A percentile compares a stretch with the other conserved stretches of the same genome.
These are phyloP conservation scores for Camelus bactrianus DNA, from an alignment of 2,113 vertebrate species.

Conservation along the genomic window DNA sequence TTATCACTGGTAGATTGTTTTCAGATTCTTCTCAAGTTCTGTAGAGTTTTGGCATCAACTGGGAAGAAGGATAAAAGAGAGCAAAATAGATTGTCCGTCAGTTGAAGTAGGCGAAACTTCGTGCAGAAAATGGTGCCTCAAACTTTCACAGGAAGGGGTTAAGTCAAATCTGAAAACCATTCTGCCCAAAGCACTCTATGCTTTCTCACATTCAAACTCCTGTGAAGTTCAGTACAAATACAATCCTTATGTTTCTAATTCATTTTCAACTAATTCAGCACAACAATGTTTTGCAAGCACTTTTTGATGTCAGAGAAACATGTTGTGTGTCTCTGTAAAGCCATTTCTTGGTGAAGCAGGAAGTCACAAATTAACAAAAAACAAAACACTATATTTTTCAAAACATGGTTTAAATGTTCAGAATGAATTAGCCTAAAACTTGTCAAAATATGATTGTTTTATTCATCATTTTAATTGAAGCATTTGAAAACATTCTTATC, in stretches of 20 bases:
- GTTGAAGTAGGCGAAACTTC: neutral
- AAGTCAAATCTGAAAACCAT: neutral
- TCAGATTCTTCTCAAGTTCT: neutral
- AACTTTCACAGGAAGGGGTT: neutral
- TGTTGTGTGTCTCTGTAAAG: constrained; percentile 60
- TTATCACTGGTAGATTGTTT: neutral
- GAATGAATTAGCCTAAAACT: constrained; percentile 48
- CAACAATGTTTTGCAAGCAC: constrained; percentile 66
- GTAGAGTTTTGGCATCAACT: neutral
- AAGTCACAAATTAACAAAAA: constrained; percentile 66
- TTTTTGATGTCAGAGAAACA: constrained; percentile 72
- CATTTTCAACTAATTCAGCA: constrained; percentile 71
- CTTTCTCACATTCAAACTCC: constrained; percentile 42
- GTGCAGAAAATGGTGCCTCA: neutral
- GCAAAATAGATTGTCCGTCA: neutral
- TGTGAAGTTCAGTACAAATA: constrained; percentile 63
- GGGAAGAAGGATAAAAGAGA: neutral
- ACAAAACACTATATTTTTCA: constrained; percentile 59
- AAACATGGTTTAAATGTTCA: constrained; percentile 60
- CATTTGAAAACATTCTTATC: constrained; percentile 42
- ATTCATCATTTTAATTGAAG: constrained; percentile 32
- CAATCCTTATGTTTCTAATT: constrained; percentile 64
- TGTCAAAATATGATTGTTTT: neutral
- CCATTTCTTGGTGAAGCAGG: constrained; percentile 56
- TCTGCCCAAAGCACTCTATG: constrained; percentile 11